Evolutionary conservation across 2,888 invertebrate genomes (phyloP), one percentile per base, ranked within the genome.

Genomic region (Dryadula phaetusa): DNA sequence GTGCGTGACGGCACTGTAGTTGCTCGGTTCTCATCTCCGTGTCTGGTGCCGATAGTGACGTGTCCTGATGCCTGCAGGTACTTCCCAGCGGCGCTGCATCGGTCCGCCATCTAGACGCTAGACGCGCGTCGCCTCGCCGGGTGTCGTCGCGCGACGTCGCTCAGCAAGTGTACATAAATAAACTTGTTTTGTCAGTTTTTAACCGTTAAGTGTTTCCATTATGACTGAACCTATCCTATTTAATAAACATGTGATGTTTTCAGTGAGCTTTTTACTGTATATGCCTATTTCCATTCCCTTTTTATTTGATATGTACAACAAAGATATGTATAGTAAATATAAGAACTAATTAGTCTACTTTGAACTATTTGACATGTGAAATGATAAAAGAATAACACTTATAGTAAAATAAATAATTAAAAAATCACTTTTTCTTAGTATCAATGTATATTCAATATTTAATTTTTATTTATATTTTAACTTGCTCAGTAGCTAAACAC

Each of bases 181-280:
- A 52, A 73, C 72, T 63, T 76, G 65, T 77, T 78, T 78, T 79
- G 66, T 79, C 76, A 75, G 74, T 79, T 78, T 80, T 82, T 81
- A 80, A 63, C 77, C 74, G 72, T 69, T 64, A 60, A 73, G 68
- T 77, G 77, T 78, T 79, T 79, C 78, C 54, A 70, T 68, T 79
- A 77, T 76, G 82, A 83, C 83, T 83, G 82, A 84, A 77, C 75
- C 79, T 75, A 76, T 79, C 74, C 70, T 82, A 75, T 80, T 83
- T 79, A 86, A 76, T 85, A 86, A 82, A 85, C 70, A 76, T 81
- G 74, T 79, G 73, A 78, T 74, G 77, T 84, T 86, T 82, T 78
- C 73, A 40, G 20, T 8, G 7, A 32, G 58, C 54, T 67, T 82
- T 80, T 82, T n/a, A 76, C 77, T 67, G 3, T 3, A 12, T 37